Conservation (phyloP, 2,113 vertebrate species). For the Phylloscopus trochiloides region DNA sequence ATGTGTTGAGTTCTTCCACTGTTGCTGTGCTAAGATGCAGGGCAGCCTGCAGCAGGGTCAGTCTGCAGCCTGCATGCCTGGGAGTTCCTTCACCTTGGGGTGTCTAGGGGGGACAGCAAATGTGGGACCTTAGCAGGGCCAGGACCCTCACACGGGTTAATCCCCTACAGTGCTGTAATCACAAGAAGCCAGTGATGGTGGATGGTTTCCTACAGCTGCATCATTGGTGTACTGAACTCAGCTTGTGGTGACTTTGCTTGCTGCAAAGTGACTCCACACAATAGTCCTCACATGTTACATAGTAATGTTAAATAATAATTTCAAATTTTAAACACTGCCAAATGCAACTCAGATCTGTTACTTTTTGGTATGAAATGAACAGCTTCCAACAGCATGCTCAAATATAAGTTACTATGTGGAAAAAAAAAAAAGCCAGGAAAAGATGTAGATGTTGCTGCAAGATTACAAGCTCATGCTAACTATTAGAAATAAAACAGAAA, state of each 20-base stretch:
- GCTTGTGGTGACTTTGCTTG: not conserved
- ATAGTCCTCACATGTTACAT: not conserved
- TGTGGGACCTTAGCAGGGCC: not conserved
- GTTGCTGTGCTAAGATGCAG: not conserved
- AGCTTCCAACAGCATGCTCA: not conserved
- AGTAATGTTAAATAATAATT: not conserved
- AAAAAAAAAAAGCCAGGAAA: not conserved
- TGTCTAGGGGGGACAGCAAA: not conserved
- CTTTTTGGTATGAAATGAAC: not conserved
- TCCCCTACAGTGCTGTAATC: not conserved
- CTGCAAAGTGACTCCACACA: not conserved
- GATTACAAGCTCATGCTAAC: not conserved
- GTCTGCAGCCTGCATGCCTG: not conserved
- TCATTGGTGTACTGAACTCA: not conserved
- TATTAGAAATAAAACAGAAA: not conserved
- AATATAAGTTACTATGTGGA: not conserved
- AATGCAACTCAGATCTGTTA: not conserved
- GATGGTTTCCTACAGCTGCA: not conserved
- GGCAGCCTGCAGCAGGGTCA: accelerated
- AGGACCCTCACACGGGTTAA: accelerated
- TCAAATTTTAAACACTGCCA: not conserved
- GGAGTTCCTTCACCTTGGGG: not conserved
- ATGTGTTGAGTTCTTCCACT: accelerated
- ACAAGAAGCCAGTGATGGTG: not conserved
- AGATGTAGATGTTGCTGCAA: not conserved